Conservation (phyloP, 2,797 vertebrate species). For the Morus bassanus region DNA sequence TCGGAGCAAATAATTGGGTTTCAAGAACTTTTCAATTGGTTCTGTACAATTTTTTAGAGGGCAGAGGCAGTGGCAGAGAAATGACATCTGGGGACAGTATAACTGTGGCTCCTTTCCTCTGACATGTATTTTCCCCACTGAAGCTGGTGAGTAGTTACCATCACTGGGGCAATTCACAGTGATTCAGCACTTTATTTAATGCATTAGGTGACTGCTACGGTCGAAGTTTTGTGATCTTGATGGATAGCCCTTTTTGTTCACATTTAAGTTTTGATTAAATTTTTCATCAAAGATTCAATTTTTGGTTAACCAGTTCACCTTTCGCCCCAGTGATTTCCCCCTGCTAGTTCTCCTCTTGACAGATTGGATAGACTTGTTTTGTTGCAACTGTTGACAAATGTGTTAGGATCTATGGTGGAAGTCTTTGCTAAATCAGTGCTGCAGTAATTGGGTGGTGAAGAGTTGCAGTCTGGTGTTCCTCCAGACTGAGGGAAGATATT, state of each 20-base stretch:
- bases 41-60: background rate
- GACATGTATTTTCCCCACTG: background rate
- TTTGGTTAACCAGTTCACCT: constrained; percentile 25
- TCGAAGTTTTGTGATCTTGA: background rate
- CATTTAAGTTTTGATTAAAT: constrained; percentile 29
- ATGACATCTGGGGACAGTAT: background rate
- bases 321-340: background rate
- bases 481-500: background rate
- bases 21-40: constrained; percentile 4
- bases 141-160: background rate
- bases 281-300: constrained; percentile 48
- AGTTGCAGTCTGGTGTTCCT: background rate
- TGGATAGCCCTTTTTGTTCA: constrained; percentile 4
- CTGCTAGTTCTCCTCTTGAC: background rate
- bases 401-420: background rate
- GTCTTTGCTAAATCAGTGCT: background rate
- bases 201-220: background rate
- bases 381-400: background rate
- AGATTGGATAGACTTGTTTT: background rate
- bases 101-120: background rate
- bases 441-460: background rate
- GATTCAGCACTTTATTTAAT: constrained; percentile 20
- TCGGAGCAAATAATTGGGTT: constrained; percentile 10
- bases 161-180: background rate
- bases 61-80: background rate